Percentiles rank a stretch among this genome's conserved stretches.
Conservation (phyloP, 2,797 vertebrate genomes). For the Poeciliopsis turneri region DNA sequence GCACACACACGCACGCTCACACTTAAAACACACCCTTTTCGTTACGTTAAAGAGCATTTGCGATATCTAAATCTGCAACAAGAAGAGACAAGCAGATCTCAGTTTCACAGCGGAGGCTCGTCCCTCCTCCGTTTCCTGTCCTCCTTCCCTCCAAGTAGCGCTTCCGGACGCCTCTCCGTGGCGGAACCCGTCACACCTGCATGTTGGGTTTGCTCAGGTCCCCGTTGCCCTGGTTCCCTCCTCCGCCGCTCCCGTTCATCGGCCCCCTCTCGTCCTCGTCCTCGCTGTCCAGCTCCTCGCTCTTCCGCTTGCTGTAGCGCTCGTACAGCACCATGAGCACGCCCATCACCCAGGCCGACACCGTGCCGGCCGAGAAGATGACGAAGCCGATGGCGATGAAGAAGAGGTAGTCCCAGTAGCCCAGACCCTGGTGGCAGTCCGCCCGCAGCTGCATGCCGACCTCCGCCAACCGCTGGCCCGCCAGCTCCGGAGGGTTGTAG, state of each 20-base stretch:
- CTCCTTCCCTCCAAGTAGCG: conserved; percentile 1
- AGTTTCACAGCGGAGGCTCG: conserved; percentile 45
- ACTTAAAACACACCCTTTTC: conserved; percentile 43
- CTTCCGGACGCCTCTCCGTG: not conserved
- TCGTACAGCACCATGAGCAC: conserved; percentile 89
- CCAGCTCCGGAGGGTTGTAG: conserved; percentile 77
- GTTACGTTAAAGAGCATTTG: conserved; percentile 54
- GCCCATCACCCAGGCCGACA: conserved; percentile 91
- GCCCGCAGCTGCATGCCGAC: conserved; percentile 86
- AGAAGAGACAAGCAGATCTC: conserved; percentile 57
- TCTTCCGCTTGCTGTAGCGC: conserved; percentile 79
- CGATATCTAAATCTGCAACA: conserved; percentile 47
- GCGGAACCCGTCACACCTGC: conserved; percentile 77
- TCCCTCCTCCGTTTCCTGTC: conserved; percentile 39
- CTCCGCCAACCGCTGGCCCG: conserved; percentile 82
- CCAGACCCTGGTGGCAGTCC: conserved; percentile 88
- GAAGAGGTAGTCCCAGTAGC: conserved; percentile 91
- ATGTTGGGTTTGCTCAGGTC: conserved; percentile 80
- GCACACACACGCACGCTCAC: conserved; percentile 7
- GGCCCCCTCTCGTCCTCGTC: conserved; percentile 72
- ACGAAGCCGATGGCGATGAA: conserved; percentile 91
- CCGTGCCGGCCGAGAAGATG: conserved; percentile 91
- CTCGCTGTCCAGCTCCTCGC: conserved; percentile 80
- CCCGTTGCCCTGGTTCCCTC: conserved; percentile 78
- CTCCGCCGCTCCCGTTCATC: conserved; percentile 51